These are phyloP conservation scores for Paradoxurus hermaphroditus DNA, from an alignment of 2,113 vertebrate species.

Conservation along the genomic window DNA sequence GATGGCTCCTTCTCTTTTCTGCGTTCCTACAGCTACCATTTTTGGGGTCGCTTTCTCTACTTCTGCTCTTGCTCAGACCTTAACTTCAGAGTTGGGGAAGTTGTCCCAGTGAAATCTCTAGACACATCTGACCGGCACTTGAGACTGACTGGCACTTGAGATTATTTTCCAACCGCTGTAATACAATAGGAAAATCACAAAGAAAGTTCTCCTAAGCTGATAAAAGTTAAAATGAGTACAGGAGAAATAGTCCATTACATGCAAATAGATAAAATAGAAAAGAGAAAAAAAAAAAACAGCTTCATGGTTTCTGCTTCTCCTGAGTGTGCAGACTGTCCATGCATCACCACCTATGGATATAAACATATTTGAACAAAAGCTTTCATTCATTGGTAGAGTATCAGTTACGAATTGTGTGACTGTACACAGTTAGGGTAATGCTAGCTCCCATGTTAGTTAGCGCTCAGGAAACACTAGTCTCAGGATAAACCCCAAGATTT, in stretches of 20 bases:
- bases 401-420: background rate
- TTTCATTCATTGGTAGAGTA: background rate
- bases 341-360: background rate
- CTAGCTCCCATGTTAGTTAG: background rate
- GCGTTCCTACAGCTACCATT: background rate
- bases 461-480: background rate
- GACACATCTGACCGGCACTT: background rate
- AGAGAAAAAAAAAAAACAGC: background rate
- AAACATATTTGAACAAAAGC: background rate
- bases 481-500: background rate
- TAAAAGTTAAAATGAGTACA: background rate
- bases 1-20: background rate
- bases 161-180: background rate
- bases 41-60: background rate
- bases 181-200: background rate
- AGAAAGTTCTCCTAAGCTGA: background rate
- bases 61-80: background rate
- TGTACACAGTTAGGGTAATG: background rate
- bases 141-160: constrained; percentile 6
- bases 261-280: background rate
- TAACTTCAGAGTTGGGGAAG: background rate
- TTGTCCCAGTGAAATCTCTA: background rate
- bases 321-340: background rate
- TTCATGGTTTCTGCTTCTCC: background rate
- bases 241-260: background rate